Percentiles rank a stretch among this genome's conserved stretches.
phyloP scores from a whole-genome alignment of 2,888 invertebrate species.

The Priocnemis perturbator region DNA sequence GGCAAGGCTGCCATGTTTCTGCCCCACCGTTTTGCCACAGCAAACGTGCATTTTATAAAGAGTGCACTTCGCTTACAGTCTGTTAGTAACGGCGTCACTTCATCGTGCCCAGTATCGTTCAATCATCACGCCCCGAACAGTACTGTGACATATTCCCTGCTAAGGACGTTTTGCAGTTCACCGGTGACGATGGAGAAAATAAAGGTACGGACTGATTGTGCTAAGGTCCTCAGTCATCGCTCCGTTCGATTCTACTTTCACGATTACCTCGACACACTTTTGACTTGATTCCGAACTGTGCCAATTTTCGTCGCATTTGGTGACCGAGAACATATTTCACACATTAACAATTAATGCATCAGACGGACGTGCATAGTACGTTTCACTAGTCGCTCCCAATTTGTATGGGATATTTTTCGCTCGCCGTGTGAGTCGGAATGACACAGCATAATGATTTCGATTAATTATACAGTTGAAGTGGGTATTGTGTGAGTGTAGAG shows the following conservation, averaged over 20 bases:
- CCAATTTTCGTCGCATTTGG: no score
- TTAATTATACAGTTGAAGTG: neutral
- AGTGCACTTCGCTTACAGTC: constrained; percentile 46
- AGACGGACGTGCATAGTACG: no score
- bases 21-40: constrained; percentile 59
- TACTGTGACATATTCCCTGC: constrained; percentile 29
- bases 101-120: constrained; percentile 19
- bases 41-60: constrained; percentile 57
- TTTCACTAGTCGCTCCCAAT: no score
- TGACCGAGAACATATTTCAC: no score
- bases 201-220: constrained; percentile 63
- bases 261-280: no score
- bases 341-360: no score
- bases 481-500: no score
- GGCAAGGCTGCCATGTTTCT: constrained; percentile 62
- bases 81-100: constrained; percentile 44
- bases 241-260: no score
- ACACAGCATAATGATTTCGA: neutral
- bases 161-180: constrained; percentile 50
- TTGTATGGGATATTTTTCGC: no score
- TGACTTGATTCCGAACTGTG: no score
- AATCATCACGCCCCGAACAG: constrained; percentile 6
- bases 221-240: no score
- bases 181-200: constrained; percentile 68
- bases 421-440: no score